Conservation (phyloP, 1,140 invertebrate species). For the Brachystomella parvula region DNA sequence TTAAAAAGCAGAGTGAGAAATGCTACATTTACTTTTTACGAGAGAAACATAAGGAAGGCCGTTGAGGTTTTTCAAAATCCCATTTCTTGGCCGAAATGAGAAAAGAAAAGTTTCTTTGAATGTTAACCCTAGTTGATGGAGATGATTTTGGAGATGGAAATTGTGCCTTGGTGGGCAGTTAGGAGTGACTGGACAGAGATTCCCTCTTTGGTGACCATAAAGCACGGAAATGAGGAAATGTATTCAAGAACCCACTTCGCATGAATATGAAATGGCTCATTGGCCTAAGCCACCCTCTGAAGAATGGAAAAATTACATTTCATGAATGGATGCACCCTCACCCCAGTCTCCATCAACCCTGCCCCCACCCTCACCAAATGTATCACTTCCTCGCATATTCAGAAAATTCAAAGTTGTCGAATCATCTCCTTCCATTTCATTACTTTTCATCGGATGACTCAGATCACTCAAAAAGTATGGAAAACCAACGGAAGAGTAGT, state of each 20-base stretch:
- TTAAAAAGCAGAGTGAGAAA: slow-evolving; percentile 1
- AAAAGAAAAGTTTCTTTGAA: not conserved
- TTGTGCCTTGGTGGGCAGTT: not conserved
- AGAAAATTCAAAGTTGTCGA: no score
- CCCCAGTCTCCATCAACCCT: no score
- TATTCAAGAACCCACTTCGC: not conserved
- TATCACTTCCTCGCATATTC: no score
- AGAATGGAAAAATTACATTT: slow-evolving; percentile 2
- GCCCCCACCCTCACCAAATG: no score
- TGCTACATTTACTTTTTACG: not conserved
- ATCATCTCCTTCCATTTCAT: no score
- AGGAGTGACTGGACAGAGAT: not conserved
- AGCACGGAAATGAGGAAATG: no score
- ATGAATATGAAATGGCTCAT: not conserved
- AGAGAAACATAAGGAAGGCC: not conserved
- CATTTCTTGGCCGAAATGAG: not conserved
- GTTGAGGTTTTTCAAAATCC: slow-evolving; percentile 4
- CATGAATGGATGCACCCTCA: not conserved
- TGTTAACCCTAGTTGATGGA: not conserved
- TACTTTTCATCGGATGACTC: no score
- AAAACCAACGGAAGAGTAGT: not conserved
- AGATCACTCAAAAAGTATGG: no score
- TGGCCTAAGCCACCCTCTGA: not conserved
- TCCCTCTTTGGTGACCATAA: not conserved
- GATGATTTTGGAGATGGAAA: not conserved